phyloP scores from a whole-genome alignment of 2,113 vertebrate genomes.

The Hippoglossus stenolepis region DNA sequence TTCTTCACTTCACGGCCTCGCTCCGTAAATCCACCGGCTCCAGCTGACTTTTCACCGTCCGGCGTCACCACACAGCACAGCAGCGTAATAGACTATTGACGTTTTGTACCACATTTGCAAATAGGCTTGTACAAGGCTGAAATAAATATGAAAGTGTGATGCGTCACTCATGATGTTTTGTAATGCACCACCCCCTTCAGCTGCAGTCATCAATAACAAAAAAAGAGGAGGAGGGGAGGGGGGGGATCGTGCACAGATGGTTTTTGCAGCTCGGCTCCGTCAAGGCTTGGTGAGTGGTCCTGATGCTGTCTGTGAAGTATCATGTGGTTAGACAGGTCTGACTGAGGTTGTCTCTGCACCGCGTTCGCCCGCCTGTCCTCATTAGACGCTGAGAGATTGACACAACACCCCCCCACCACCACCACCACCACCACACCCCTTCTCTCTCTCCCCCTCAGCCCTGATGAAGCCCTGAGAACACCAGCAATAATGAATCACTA shows the following conservation, averaged over 20 bases:
- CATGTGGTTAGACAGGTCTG: constrained; percentile 37
- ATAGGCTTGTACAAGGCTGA: background rate
- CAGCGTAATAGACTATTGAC: constrained; percentile 51
- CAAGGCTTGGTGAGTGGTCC: background rate
- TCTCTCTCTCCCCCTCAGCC: constrained; percentile 1
- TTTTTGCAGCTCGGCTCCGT: background rate
- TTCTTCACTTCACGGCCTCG: background rate
- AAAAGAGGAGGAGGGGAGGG: no score
- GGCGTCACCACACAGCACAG: background rate
- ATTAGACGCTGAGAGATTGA: constrained; percentile 67
- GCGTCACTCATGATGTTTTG: no score
- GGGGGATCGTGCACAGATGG: background rate
- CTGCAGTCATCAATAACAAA: constrained; percentile 8
- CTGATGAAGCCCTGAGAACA: constrained; percentile 36
- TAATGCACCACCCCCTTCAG: background rate
- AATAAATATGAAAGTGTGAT: no score
- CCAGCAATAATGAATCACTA: constrained; percentile 73
- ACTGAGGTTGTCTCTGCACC: constrained; percentile 38
- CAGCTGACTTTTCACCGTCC: no score
- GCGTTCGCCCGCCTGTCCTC: constrained; percentile 67
- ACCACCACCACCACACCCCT: no score
- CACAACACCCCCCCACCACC: constrained; percentile 1
- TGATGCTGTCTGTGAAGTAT: constrained; percentile 35
- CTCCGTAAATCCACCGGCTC: constrained; percentile 8
- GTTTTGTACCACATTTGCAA: constrained; percentile 24